These are phyloP conservation scores for Thaumatotibia leucotreta DNA, from an alignment of 1,140 invertebrate species.

Conservation along the genomic window DNA sequence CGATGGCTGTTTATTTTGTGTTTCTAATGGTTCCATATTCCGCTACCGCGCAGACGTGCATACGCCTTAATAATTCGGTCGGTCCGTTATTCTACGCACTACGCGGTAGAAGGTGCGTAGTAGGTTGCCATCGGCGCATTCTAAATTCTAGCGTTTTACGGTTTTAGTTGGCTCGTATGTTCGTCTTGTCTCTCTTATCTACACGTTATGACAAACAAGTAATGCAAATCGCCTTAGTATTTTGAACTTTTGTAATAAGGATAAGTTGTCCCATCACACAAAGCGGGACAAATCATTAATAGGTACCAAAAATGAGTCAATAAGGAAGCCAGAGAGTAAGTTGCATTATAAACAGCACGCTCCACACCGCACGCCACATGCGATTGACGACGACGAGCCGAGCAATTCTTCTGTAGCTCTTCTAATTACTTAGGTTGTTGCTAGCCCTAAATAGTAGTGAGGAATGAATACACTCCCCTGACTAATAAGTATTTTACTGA, in stretches of 20 bases:
- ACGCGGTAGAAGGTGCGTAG: background rate
- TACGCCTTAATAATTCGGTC: background rate
- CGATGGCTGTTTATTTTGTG: background rate
- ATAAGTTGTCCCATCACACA: background rate
- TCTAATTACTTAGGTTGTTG: too few species aligned
- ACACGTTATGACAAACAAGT: background rate
- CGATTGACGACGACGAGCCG: too few species aligned
- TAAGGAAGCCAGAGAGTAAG: background rate
- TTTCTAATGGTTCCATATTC: background rate
- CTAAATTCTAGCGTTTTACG: background rate
- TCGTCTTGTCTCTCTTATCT: background rate
- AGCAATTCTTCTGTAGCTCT: background rate
- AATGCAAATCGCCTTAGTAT: too few species aligned
- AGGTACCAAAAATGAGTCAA: background rate
- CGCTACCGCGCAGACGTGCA: background rate
- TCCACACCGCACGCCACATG: background rate
- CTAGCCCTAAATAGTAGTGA: too few species aligned
- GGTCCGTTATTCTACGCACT: background rate
- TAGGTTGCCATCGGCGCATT: background rate
- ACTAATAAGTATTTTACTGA: too few species aligned
- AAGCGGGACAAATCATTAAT: background rate
- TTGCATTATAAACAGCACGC: background rate
- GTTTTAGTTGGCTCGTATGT: too few species aligned
- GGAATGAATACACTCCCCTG: too few species aligned
- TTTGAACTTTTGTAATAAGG: too few species aligned